Evolutionary conservation across 2,888 invertebrate genomes (phyloP).

Genomic region (Agonopterix alstromeriana): DNA sequence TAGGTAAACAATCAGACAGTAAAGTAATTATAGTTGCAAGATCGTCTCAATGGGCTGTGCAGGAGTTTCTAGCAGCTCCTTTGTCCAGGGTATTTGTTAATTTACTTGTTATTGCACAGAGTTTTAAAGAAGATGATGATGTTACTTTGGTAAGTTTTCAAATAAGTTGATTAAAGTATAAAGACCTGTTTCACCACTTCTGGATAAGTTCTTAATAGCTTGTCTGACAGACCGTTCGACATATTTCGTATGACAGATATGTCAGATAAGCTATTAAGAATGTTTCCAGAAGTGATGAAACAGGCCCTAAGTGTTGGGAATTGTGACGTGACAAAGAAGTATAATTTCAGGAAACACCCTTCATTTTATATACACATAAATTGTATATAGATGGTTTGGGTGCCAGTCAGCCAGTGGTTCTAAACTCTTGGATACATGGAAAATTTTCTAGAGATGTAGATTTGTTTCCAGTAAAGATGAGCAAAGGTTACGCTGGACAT

Average conservation of each 20-base stretch:
- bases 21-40: conserved; percentile 82
- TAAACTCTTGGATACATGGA: conserved; percentile 83
- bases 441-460: conserved; percentile 78
- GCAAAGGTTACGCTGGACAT: conserved; percentile 83
- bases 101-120: conserved; percentile 82
- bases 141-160: conserved; percentile 48
- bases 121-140: conserved; percentile 72
- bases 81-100: conserved; percentile 81
- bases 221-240: too few species aligned
- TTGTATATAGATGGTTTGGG: conserved; percentile 85
- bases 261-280: too few species aligned
- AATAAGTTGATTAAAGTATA: too few species aligned
- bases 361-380: conserved; percentile 84
- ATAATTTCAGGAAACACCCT: conserved; percentile 78
- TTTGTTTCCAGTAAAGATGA: conserved; percentile 83
- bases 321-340: not conserved
- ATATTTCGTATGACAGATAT: too few species aligned
- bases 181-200: too few species aligned
- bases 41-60: conserved; percentile 85
- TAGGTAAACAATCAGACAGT: conserved; percentile 79
- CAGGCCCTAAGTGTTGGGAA: too few species aligned
- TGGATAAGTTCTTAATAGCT: too few species aligned
- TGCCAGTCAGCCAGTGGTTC: conserved; percentile 79
- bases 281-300: too few species aligned
- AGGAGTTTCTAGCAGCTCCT: conserved; percentile 80